Evolutionary conservation across 2,113 vertebrate species (phyloP), one percentile per base, ranked within the genome.

Genomic region (zebrafish (Danio rerio)): DNA sequence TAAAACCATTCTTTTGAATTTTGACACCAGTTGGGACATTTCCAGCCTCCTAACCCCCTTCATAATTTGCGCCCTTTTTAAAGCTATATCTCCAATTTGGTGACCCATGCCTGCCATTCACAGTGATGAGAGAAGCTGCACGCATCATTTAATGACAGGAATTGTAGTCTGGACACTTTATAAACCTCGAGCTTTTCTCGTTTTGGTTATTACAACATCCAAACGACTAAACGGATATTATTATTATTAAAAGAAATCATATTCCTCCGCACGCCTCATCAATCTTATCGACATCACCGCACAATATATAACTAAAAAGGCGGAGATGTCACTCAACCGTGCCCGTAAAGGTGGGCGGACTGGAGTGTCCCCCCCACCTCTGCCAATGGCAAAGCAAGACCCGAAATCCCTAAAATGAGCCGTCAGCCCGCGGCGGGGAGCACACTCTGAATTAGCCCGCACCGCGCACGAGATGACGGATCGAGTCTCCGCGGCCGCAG

Each of bases 391-490:
- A 93, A 90, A 88, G 87, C 86, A 88, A 91, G 92, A 90, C 89
- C 92, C 93, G 90, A 92, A 90, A 92, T 89, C 92, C 88, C 88
- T 89, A 90, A 89, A 90, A 91, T 90, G 87, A 88, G 91, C 90
- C 92, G 90, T 90, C 93, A 52, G 53, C 71, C 9, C 72, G 6
- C 91, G 91, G 91, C 89, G 91, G 87, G 88, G 89, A 90, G 90
- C 90, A 85, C 94, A 85, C 89, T 85, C 84, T 88, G 89, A 89
- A 86, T 90, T 87, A 88, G 88, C 90, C 89, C 87, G 89, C 86
- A 88, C 87, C 93, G 89, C 92, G 73, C 89, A 93, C 88, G 94
- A 94, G 93, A 96, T 96, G 95, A 93, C 94, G 93, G 94, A 90
- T 92, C 90, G 92, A 89, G 89, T 91, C 86, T 90, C 92, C 83